Percentiles rank a stretch among this genome's conserved stretches.
Evolutionary conservation across 2,113 vertebrate species (phyloP).

Genomic region (Climacteris rufus): DNA sequence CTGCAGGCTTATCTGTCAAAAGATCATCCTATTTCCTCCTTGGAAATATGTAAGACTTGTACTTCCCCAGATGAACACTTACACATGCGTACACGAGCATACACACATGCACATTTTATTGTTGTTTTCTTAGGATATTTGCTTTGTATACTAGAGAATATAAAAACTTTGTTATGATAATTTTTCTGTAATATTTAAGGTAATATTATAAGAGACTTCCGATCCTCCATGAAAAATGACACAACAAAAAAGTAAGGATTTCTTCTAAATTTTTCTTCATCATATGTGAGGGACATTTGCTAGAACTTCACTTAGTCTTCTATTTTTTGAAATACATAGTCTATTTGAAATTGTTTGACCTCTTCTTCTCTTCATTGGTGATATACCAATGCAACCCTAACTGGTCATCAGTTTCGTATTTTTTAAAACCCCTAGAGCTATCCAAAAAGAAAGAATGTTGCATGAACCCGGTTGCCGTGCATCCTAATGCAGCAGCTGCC

Average conservation of each 20-base stretch:
- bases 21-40: not conserved
- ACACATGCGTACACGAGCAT: not conserved
- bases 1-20: not conserved
- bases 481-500: fast-evolving
- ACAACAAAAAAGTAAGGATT: fast-evolving
- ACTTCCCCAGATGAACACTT: fast-evolving
- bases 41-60: not conserved
- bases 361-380: not conserved
- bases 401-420: not conserved
- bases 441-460: not conserved
- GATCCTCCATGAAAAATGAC: not conserved
- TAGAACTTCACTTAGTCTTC: not conserved
- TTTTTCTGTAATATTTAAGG: not conserved
- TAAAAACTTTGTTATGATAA: not conserved
- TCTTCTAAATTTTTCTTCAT: not conserved
- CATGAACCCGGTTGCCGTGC: not conserved
- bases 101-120: not conserved
- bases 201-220: not conserved
- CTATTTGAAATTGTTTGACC: not conserved
- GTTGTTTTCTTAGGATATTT: not conserved
- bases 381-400: not conserved
- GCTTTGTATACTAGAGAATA: not conserved
- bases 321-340: not conserved
- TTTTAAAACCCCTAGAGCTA: not conserved
- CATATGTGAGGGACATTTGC: not conserved